These are phyloP conservation scores for Cyprinodon tularosa DNA, from an alignment of 2,113 vertebrate species.

Conservation along the genomic window DNA sequence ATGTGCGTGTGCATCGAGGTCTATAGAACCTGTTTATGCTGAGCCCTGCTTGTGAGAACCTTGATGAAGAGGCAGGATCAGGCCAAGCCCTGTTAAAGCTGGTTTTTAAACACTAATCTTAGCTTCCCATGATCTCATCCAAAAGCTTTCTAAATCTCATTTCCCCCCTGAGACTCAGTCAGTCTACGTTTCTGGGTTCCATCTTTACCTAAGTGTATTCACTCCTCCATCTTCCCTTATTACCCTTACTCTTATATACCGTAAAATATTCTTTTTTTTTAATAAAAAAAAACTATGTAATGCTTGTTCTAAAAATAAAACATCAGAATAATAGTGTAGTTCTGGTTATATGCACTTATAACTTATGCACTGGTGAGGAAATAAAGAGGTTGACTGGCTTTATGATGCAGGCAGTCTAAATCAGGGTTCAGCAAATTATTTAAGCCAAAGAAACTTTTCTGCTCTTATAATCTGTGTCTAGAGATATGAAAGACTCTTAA, in stretches of 20 bases:
- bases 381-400: too few relatives aligned
- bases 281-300: too few relatives aligned
- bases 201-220: slow-evolving; percentile 13
- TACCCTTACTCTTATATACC: neutral
- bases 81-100: slow-evolving; percentile 43
- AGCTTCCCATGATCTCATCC: slow-evolving; percentile 70
- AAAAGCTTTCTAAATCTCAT: slow-evolving; percentile 43
- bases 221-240: slow-evolving; percentile 2
- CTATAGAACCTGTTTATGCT: slow-evolving; percentile 9
- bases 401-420: too few relatives aligned
- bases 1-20: slow-evolving; percentile 42
- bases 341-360: too few relatives aligned
- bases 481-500: too few relatives aligned
- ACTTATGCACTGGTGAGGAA: too few relatives aligned
- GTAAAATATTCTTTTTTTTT: neutral
- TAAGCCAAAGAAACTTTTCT: too few relatives aligned
- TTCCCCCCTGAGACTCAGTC: slow-evolving; percentile 16
- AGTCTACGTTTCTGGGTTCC: slow-evolving; percentile 14
- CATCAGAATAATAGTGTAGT: too few relatives aligned
- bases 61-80: slow-evolving; percentile 24
- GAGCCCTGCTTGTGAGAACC: slow-evolving; percentile 31
- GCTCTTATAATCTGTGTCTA: too few relatives aligned
- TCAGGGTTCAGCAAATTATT: too few relatives aligned
- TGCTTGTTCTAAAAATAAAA: too few relatives aligned
- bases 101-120: slow-evolving; percentile 54